Conservation (phyloP, 2,888 invertebrate genomes). For the Drosophila vallismaia region DNA sequence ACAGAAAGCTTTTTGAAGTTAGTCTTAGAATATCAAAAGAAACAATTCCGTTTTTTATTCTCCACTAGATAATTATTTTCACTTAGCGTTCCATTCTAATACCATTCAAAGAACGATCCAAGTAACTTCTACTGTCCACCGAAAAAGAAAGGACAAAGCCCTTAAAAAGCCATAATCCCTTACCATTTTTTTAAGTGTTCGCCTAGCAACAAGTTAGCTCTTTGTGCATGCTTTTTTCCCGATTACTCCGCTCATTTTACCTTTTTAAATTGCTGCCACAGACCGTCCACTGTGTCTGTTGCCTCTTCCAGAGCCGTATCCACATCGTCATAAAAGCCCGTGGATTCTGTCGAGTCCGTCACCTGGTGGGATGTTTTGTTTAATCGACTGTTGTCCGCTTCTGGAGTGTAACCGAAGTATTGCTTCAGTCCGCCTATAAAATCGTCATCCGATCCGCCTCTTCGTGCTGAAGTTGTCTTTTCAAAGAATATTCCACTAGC, state of each 20-base stretch:
- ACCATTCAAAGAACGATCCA: too few relatives aligned
- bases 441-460: conserved; percentile 32
- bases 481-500: conserved; percentile 50
- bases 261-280: conserved; percentile 65
- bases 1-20: too few relatives aligned
- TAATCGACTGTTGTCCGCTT: conserved; percentile 1
- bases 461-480: not conserved
- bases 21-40: too few relatives aligned
- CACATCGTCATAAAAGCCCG: conserved; percentile 48
- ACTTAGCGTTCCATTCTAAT: too few relatives aligned
- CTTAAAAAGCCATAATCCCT: not conserved
- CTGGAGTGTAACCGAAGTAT: conserved; percentile 34
- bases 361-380: conserved; percentile 30
- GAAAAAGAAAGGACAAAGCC: not conserved
- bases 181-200: not conserved
- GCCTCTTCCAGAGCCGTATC: conserved; percentile 55
- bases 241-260: conserved; percentile 35
- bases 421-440: conserved; percentile 44
- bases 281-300: conserved; percentile 48
- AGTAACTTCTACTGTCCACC: not conserved
- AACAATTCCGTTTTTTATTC: too few relatives aligned
- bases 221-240: not conserved
- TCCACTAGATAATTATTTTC: too few relatives aligned
- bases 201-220: not conserved
- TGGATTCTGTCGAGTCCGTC: conserved; percentile 3